Conservation (phyloP, 2,797 vertebrate species). For the Cyprinella venusta region DNA sequence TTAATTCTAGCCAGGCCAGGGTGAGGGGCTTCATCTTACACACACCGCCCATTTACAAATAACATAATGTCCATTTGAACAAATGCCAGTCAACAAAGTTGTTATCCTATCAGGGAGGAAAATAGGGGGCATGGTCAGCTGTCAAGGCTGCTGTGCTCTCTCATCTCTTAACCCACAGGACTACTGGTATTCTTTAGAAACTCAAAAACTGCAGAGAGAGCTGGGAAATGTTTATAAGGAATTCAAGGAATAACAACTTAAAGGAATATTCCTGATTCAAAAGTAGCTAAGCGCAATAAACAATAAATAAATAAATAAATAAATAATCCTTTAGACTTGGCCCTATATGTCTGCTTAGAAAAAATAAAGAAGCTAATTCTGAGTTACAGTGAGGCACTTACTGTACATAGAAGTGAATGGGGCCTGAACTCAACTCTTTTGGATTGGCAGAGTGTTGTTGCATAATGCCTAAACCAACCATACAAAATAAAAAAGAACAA, state of each 20-base stretch:
- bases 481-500: neutral
- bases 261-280: neutral
- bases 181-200: conserved; percentile 1
- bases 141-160: conserved; percentile 43
- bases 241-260: neutral
- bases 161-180: conserved; percentile 21
- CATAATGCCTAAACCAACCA: neutral
- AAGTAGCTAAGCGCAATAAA: neutral
- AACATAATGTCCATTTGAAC: conserved; percentile 61
- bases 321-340: no score
- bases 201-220: neutral
- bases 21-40: conserved; percentile 67
- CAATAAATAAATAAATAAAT: no score
- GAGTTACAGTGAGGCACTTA: neutral
- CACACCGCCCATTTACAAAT: conserved; percentile 63
- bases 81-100: conserved; percentile 57
- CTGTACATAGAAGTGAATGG: neutral
- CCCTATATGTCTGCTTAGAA: neutral
- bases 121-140: conserved; percentile 52
- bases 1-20: conserved; percentile 42
- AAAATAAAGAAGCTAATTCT: neutral
- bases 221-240: neutral
- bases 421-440: neutral
- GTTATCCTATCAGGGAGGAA: conserved; percentile 49
- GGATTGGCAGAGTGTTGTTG: neutral